Percentiles rank a stretch among this genome's conserved stretches.
phyloP scores from a whole-genome alignment of 92 coral and sea anemone species.

The Palythoa grandiflora region DNA sequence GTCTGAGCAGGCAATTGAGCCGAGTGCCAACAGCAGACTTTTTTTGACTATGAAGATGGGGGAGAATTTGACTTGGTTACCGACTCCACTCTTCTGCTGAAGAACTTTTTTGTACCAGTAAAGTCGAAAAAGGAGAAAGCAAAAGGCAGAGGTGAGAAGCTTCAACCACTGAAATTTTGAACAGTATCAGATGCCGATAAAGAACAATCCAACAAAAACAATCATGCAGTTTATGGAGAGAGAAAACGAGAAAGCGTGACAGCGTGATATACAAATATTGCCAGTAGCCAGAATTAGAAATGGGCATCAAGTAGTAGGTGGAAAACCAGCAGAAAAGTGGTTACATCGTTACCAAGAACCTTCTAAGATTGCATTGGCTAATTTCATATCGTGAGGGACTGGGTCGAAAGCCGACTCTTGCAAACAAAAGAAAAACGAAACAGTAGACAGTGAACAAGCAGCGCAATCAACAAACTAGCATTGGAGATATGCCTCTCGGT shows the following conservation, averaged over 20 bases:
- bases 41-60: neutral
- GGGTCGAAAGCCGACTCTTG: slow-evolving; percentile 52
- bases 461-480: slow-evolving; percentile 26
- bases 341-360: too few relatives aligned
- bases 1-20: slow-evolving; percentile 46
- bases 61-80: slow-evolving; percentile 1
- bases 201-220: neutral
- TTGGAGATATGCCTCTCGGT: slow-evolving; percentile 13
- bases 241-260: slow-evolving; percentile 11
- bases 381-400: slow-evolving; percentile 59
- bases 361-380: slow-evolving; percentile 16
- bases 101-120: neutral
- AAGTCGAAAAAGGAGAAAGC: neutral
- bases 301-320: too few relatives aligned
- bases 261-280: slow-evolving; percentile 9
- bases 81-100: neutral
- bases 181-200: neutral
- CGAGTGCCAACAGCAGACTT: slow-evolving; percentile 4
- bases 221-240: slow-evolving; percentile 8
- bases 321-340: too few relatives aligned
- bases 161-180: neutral
- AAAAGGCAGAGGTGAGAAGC: slow-evolving; percentile 5
- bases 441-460: slow-evolving; percentile 6
- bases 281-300: too few relatives aligned
- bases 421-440: slow-evolving; percentile 19